Conservation (phyloP, 2,888 invertebrate genomes). For the Drosophila infuscata region DNA sequence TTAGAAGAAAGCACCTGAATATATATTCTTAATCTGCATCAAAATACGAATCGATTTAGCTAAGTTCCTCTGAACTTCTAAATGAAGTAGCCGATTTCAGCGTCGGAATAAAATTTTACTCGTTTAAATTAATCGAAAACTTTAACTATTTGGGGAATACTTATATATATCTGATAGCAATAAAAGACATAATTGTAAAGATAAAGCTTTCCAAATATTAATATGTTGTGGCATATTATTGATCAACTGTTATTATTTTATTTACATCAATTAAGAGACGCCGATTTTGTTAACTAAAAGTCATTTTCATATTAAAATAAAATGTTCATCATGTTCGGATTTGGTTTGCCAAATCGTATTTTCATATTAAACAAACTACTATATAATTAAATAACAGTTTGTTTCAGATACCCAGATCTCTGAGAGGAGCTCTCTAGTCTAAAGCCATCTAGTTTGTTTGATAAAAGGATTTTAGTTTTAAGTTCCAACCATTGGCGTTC, state of each 20-base stretch:
- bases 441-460: not conserved
- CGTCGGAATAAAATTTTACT: not conserved
- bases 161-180: not conserved
- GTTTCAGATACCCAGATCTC: too few species aligned
- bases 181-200: not conserved
- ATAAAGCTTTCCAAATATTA: not conserved
- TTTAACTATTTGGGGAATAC: not conserved
- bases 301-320: not conserved
- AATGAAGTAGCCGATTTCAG: not conserved
- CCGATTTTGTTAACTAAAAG: not conserved
- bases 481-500: not conserved
- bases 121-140: not conserved
- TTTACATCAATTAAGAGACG: too few species aligned
- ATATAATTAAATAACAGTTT: not conserved
- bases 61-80: not conserved
- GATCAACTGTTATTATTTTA: not conserved
- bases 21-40: not conserved
- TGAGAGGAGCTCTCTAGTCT: not conserved
- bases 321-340: not conserved
- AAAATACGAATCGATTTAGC: not conserved
- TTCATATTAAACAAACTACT: fast-evolving
- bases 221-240: not conserved
- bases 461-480: not conserved
- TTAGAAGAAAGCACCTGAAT: not conserved
- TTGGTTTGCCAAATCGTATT: not conserved